Evolutionary conservation across 2,888 invertebrate species (phyloP).

Genomic region (Cephus rjabovi): DNA sequence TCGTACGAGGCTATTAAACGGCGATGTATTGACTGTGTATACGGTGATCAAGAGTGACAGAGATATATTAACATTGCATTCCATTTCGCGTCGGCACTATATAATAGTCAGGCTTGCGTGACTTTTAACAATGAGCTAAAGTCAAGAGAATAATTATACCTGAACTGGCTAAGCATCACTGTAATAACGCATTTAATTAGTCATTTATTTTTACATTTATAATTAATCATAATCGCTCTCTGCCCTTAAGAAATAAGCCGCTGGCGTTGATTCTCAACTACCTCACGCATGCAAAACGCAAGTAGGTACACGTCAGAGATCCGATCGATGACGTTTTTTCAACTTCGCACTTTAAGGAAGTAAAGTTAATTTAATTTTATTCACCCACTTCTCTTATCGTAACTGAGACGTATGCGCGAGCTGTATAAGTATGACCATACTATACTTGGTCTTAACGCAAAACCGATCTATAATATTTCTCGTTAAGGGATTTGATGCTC

Average conservation of each 20-base stretch:
- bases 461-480: not conserved
- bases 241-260: not conserved
- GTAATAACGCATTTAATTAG: constrained; percentile 38
- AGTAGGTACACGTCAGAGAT: not conserved
- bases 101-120: constrained; percentile 17
- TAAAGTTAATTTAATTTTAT: not conserved
- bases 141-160: constrained; percentile 29
- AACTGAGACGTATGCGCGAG: not conserved
- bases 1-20: not conserved
- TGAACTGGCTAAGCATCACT: constrained; percentile 33
- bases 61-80: not conserved
- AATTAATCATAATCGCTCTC: constrained; percentile 22
- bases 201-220: constrained; percentile 32
- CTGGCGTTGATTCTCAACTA: not conserved
- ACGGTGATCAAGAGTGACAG: not conserved
- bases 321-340: not conserved
- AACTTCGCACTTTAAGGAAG: not conserved
- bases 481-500: not conserved
- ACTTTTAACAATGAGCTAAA: constrained; percentile 22
- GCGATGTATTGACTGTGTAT: not conserved
- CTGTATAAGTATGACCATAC: not conserved
- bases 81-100: not conserved
- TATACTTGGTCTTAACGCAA: not conserved
- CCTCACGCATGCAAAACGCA: not conserved
- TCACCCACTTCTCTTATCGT: not conserved